Evolutionary conservation across 2,113 vertebrate genomes (phyloP).

Genomic region (Crotalus helleri): DNA sequence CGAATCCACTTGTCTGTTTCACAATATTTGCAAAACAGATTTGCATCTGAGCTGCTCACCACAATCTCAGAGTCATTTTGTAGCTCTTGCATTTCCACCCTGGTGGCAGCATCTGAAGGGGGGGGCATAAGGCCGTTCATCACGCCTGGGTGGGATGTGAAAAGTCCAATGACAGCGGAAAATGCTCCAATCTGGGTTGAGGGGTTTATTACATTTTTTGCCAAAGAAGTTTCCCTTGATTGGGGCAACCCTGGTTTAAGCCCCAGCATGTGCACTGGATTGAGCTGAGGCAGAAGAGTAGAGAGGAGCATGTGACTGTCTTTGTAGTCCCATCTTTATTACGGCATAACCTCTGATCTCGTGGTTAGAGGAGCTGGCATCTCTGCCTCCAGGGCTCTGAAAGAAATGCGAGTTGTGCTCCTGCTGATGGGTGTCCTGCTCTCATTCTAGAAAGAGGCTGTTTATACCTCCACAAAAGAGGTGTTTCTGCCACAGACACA

Average conservation of each 20-base stretch:
- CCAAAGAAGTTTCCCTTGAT: not conserved
- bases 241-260: not conserved
- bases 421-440: not conserved
- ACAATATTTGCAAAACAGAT: not conserved
- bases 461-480: not conserved
- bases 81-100: not conserved
- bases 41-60: not conserved
- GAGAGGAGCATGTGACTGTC: not conserved
- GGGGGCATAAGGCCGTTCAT: not conserved
- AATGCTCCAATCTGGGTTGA: not conserved
- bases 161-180: not conserved
- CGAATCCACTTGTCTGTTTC: not conserved
- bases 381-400: not conserved
- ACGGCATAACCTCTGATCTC: not conserved
- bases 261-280: not conserved
- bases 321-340: not conserved
- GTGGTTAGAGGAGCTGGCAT: not conserved
- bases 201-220: not conserved
- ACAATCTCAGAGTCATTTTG: not conserved
- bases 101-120: not conserved
- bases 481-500: not conserved
- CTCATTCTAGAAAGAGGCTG: not conserved
- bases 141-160: not conserved
- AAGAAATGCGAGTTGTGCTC: too few relatives aligned
- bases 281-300: not conserved